Evolutionary conservation across 2,888 invertebrate genomes (phyloP), one percentile per base, ranked within the genome.

Genomic region (Chouioia cunea): DNA sequence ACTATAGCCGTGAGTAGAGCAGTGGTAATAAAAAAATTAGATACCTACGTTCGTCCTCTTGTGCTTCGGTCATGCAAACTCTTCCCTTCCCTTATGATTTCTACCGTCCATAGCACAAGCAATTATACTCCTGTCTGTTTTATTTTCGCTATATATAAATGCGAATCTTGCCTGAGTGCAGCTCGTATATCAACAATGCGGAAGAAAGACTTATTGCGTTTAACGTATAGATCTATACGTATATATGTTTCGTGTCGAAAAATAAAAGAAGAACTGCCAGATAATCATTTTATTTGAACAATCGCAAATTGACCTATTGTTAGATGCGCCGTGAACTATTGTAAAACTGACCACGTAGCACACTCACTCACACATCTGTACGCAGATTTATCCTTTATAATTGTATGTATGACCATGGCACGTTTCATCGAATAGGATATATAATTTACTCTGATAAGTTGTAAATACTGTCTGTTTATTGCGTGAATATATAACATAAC

Each of bases 21-120:
- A 67, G 60, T 47, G 43, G 65, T 70, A 65, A 53, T 54, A 46
- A 53, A 68, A 18, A 50, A 18, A n/a, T 48, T n/a, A 16, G 18
- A n/a, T 50, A 20, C 18, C 16, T 50, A 20, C 18, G 36, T 59
- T 62, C 48, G 56, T 72, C 60, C 65, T 65, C 48, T 72, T 57
- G 53, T 68, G 71, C 67, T 71, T 67, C 59, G 64, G 64, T 72
- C 66, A 71, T 71, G 66, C 60, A 70, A 65, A 71, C 54, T 77
- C 75, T 77, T 76, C 76, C 76, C 63, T 53, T 69, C 36, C 65
- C 77, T 73, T 77, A 73, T 77, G 75, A 76, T 79, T 76, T 79
- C 78, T 36, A 36, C 81, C 81, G 80, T 81, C 81, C 81, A 81
- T 81, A 81, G 81, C 82, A 80, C 78, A 80, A 81, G 81, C 79